phyloP scores from a whole-genome alignment of 2,888 invertebrate genomes.

The Mayetiola destructor region DNA sequence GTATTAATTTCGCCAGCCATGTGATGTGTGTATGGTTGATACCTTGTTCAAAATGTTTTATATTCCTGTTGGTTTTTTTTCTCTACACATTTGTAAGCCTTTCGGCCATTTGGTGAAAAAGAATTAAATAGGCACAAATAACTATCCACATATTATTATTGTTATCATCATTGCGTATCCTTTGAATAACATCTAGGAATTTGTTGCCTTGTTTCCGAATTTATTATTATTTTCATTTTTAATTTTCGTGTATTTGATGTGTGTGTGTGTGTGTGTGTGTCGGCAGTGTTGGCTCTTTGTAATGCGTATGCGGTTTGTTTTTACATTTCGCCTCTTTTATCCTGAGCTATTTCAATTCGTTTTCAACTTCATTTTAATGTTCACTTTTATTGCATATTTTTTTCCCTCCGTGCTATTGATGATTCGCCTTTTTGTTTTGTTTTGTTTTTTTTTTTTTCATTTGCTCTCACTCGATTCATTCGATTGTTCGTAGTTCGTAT shows the following conservation, averaged over 20 bases:
- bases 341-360: not conserved
- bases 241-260: not conserved
- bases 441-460: no score
- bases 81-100: no score
- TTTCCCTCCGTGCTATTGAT: no score
- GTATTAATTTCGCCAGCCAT: constrained; percentile 8
- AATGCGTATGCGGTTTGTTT: not conserved
- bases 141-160: no score
- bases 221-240: not conserved
- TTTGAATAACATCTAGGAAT: not conserved
- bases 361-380: constrained; percentile 12
- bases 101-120: no score
- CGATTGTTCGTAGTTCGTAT: no score
- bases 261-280: no score
- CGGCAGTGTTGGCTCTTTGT: not conserved
- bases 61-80: not conserved
- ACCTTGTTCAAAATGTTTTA: no score
- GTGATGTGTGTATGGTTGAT: constrained; percentile 5
- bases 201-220: not conserved
- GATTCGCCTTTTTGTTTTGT: no score
- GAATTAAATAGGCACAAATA: no score
- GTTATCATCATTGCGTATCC: no score
- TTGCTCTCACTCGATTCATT: no score
- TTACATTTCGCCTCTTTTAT: not conserved
- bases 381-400: constrained; percentile 10